Base-by-base conservation (phyloP, 2,797 vertebrate genomes). In the Sebastes minor region DNA sequence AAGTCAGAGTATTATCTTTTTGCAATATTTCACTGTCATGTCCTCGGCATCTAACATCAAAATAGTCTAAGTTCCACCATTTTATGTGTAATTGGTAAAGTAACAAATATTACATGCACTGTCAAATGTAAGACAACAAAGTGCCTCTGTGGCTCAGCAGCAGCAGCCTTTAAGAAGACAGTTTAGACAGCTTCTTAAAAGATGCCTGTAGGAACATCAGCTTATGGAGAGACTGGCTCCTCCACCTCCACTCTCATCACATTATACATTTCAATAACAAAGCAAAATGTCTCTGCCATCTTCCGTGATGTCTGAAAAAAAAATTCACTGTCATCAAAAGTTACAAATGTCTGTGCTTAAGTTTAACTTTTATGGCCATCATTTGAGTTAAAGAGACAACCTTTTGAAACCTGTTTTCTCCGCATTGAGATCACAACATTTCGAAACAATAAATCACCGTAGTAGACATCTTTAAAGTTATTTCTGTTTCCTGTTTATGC, bases 171-270 rank as follows among this genome's bases (percentile, higher is more conserved):
- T 76, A 79, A 82, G 70, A 74, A 78, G 80, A 88, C 86, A 85
- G 84, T 74, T 88, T 23, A 77, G 85, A 92, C 86, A 88, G 83
- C 83, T 85, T 85, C 78, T 87, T 71, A 84, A 88, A 89, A 87
- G 74, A 83, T 20, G 84, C 82, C 87, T 76, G 84, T 82, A 86
- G 85, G 80, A 90, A 86, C 85, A 85, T 88, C 84, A 84, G 77
- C 89, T 86, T 88, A 85, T 74, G 20, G 71, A 81, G 71, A 74
- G 35, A 69, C 30, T 56, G 28, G 33, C 76, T 91, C 78, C 56
- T 87, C 86, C 81, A 85, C 84, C 81, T 89, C 82, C 86, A 76
- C 81, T 76, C 87, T 89, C 82, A 83, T 90, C 88, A 86, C 65
- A 81, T 85, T 57, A 90, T 32, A 42, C 68, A 81, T 91, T 89